Conservation (phyloP, 2,113 vertebrate genomes). For the Anolis sagrei region DNA sequence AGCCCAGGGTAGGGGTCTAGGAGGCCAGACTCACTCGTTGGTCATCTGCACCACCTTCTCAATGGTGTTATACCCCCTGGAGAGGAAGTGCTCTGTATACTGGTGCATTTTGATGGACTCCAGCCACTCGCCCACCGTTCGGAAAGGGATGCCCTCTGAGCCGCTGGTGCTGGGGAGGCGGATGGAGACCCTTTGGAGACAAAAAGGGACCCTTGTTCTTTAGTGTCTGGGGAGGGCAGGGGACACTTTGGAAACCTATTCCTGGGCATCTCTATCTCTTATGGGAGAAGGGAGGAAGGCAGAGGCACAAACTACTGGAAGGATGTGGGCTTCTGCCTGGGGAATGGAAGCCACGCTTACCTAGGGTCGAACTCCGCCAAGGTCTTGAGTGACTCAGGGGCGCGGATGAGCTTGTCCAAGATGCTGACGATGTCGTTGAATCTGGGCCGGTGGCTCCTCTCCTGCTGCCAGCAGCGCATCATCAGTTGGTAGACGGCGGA, state of each 20-base stretch:
- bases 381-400: conserved; percentile 91
- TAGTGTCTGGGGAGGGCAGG: neutral
- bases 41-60: conserved; percentile 97
- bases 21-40: conserved; percentile 85
- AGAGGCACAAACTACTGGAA: neutral
- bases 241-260: too few relatives aligned
- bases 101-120: conserved; percentile 98
- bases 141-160: conserved; percentile 90
- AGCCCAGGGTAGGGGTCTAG: too few relatives aligned
- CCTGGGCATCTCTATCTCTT: neutral
- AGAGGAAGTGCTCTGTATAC: conserved; percentile 91
- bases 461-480: conserved; percentile 97
- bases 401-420: conserved; percentile 93
- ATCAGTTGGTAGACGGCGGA: conserved; percentile 96
- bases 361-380: conserved; percentile 96
- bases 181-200: conserved; percentile 86
- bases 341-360: conserved; percentile 62
- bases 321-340: neutral
- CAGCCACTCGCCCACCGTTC: conserved; percentile 91
- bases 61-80: conserved; percentile 86
- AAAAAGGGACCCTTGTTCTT: neutral
- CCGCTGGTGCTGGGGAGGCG: conserved; percentile 94
- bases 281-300: too few relatives aligned
- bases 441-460: conserved; percentile 88
- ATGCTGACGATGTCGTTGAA: conserved; percentile 93